These are phyloP conservation scores for Drosophila parvula DNA, from an alignment of 1,140 invertebrate species.

Conservation along the genomic window DNA sequence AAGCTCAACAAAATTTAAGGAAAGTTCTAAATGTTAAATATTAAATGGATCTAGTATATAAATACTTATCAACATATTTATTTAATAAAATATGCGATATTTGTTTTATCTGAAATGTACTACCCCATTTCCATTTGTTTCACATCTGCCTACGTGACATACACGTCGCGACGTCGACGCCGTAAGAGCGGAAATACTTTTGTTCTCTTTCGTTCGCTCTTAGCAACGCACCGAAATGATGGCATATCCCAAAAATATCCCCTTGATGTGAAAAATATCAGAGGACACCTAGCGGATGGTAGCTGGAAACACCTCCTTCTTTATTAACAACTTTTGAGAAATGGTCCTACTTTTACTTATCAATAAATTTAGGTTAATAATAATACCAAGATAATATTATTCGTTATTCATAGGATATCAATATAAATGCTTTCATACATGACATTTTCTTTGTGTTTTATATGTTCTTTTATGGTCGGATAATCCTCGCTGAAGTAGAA, in stretches of 20 bases:
- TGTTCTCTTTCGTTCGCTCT: constrained; percentile 1
- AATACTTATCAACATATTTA: background rate
- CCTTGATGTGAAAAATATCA: background rate
- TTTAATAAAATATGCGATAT: no score
- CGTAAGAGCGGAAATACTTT: background rate
- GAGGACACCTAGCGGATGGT: constrained; percentile 6
- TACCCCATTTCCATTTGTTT: background rate
- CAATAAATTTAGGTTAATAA: background rate
- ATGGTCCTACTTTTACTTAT: constrained; percentile 4
- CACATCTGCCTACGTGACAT: no score
- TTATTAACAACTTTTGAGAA: background rate
- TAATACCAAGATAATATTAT: no score
- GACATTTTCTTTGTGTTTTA: no score
- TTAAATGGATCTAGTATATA: background rate
- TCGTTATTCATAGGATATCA: no score
- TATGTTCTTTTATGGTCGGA: no score
- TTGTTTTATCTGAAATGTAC: no score
- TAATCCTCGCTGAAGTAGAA: no score
- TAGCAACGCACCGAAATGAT: background rate
- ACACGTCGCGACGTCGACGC: background rate
- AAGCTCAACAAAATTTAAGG: no score
- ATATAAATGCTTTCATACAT: no score
- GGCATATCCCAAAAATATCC: constrained; percentile 1
- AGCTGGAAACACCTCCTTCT: background rate
- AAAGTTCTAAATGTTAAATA: background rate